Base-by-base conservation (phyloP, 2,888 invertebrate species). In the Proisotoma minuta region DNA sequence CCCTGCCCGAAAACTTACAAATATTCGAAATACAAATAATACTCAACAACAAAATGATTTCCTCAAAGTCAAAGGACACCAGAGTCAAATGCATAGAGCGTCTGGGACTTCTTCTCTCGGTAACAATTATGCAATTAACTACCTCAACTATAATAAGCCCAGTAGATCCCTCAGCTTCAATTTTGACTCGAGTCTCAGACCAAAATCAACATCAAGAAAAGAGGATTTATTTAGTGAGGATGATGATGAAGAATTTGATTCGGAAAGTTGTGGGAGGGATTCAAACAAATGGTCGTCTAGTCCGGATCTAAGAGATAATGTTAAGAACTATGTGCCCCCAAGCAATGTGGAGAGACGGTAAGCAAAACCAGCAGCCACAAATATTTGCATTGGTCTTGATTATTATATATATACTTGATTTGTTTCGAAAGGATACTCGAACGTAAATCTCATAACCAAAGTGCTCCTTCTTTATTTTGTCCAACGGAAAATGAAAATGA, bases 241-340 rank as follows among this genome's bases (percentile, higher is more conserved):
- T 49, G 20, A 54, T 26, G 54, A 48, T 2, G 58, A 58, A 24
- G 57, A 62, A 12, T 49, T 50, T 49, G 54, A 51, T 1, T 56
- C 65, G 20, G 47, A 59, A 15, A 65, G 59, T 5, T 43, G 18
- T 65, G 65, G 49, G 47, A 29, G 22, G 22, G 71, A 8, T 71
- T 70, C 22, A 63, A n/a, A n/a, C n/a, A n/a, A 60, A 53, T 71
- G 73, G 70, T 73, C 72, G 15, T 71, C 71, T 8, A 69, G 57
- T 63, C 71, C 73, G 22, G 73, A 73, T 51, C 65, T 73, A 51
- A 52, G 58, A n/a, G 59, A 59, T 22, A 18, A 43, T n/a, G 43
- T 43, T 43, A 70, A 62, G 47, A 70, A 72, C 12, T 71, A 58
- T 48, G 26, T 52, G n/a, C 68, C 69, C 27, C 71, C 73, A 2